Base-by-base conservation (phyloP, 2,797 vertebrate species). In the Passerculus sandwichensis region DNA sequence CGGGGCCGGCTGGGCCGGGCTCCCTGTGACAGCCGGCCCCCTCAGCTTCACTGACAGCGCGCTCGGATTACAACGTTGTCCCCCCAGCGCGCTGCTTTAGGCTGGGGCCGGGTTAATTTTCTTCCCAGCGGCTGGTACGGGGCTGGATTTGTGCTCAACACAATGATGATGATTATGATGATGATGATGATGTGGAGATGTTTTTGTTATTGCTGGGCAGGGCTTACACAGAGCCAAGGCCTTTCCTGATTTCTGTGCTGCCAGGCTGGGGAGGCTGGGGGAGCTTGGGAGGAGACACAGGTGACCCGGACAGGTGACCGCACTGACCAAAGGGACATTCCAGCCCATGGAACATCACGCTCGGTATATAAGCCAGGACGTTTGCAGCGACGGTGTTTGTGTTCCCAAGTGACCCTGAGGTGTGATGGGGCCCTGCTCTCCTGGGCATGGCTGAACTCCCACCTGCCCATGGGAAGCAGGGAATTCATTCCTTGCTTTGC, bases 361-460 rank as follows among this genome's bases (percentile, higher is more conserved):
- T 61, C 26, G 2, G 54, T 10, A 0, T 0, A 11, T 7, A 13
- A 36, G 8, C 26, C 1, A 4, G n/a, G 9, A 8, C 0, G 2
- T 60, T 51, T 47, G 25, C 9, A 30, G 29, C 3, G 40, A 26
- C 13, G 54, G 2, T 0, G 0, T 48, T 54, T 88, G 54, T 19
- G 12, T 32, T 32, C 61, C 77, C 54, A 16, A 23, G 6, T 9
- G 29, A 26, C 38, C 0, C 1, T 5, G 4, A 19, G 30, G 5
- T 17, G 61, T 22, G 25, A 10, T 6, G 22, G 54, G 20, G 36
- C 18, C 30, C 40, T 15, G 61, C 69, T 34, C 12, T 30, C 69
- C 69, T 26, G 45, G 34, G 3, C 9, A 30, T 34, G 54, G 32
- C 29, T 11, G 7, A 73, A 18, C 61, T 15, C 13, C 14, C 1